Conservation (phyloP, 1,140 invertebrate species). For the Drosophila malerkotliana region DNA sequence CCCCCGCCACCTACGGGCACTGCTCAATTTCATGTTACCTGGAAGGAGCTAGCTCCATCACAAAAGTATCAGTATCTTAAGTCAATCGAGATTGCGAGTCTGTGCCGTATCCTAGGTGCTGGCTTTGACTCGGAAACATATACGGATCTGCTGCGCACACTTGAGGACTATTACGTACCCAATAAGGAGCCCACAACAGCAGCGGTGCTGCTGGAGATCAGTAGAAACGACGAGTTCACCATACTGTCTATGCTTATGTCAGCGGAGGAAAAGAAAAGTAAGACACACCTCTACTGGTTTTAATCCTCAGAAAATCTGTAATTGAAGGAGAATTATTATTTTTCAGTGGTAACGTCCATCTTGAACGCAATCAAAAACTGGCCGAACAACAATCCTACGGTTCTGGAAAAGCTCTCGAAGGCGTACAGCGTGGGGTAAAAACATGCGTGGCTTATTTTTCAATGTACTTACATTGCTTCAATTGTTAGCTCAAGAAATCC, state of each 20-base stretch:
- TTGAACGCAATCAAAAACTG: constrained; percentile 50
- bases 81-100: constrained; percentile 58
- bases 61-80: constrained; percentile 77
- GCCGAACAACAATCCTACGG: constrained; percentile 35
- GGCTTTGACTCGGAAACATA: constrained; percentile 76
- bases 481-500: constrained; percentile 57
- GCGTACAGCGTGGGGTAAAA: constrained; percentile 32
- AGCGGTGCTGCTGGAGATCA: constrained; percentile 61
- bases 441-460: constrained; percentile 22
- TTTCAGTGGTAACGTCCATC: constrained; percentile 58
- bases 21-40: constrained; percentile 78
- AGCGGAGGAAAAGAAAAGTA: constrained; percentile 66
- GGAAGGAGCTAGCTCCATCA: constrained; percentile 69
- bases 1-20: constrained; percentile 63
- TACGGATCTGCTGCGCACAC: constrained; percentile 55
- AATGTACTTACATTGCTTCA: constrained; percentile 48
- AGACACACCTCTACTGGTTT: neutral
- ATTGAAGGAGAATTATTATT: neutral
- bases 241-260: constrained; percentile 78
- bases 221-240: constrained; percentile 67
- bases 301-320: too few relatives aligned
- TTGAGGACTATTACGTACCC: constrained; percentile 70
- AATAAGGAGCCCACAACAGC: constrained; percentile 67
- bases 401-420: constrained; percentile 46
- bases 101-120: constrained; percentile 76